phyloP scores from a whole-genome alignment of 2,113 vertebrate species.

The Chascanopsetta lugubris region DNA sequence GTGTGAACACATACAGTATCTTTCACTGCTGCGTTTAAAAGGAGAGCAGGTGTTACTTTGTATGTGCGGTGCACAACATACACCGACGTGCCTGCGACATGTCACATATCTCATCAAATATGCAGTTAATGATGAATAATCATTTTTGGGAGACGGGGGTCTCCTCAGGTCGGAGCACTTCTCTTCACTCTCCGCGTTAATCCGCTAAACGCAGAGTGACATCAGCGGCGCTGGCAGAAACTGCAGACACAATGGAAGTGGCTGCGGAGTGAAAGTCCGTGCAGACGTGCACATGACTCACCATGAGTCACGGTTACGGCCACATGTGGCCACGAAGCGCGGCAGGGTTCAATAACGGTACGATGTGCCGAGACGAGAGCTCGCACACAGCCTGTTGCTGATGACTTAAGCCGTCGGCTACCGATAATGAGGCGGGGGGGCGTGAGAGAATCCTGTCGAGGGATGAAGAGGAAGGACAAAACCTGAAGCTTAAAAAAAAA shows the following conservation, averaged over 20 bases:
- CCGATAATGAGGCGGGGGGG: too few species aligned
- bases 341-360: neutral
- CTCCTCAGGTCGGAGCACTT: conserved; percentile 27
- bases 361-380: neutral
- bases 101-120: conserved; percentile 1
- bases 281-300: neutral
- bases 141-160: conserved; percentile 13
- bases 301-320: neutral
- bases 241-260: neutral
- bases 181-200: conserved; percentile 6
- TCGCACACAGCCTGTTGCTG: too few species aligned
- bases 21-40: neutral
- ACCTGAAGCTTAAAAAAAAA: too few species aligned
- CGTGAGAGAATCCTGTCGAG: too few species aligned
- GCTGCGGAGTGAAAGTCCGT: neutral
- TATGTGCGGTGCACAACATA: too few species aligned
- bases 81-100: too few species aligned
- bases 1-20: conserved; percentile 6
- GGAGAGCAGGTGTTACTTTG: too few species aligned
- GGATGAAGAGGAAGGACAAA: too few species aligned
- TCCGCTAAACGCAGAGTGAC: conserved; percentile 12
- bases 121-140: conserved; percentile 25
- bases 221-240: conserved; percentile 9
- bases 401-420: too few species aligned
- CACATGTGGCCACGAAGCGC: neutral